Evolutionary conservation across 2,113 vertebrate species (phyloP).

Genomic region (Myodes glareolus): DNA sequence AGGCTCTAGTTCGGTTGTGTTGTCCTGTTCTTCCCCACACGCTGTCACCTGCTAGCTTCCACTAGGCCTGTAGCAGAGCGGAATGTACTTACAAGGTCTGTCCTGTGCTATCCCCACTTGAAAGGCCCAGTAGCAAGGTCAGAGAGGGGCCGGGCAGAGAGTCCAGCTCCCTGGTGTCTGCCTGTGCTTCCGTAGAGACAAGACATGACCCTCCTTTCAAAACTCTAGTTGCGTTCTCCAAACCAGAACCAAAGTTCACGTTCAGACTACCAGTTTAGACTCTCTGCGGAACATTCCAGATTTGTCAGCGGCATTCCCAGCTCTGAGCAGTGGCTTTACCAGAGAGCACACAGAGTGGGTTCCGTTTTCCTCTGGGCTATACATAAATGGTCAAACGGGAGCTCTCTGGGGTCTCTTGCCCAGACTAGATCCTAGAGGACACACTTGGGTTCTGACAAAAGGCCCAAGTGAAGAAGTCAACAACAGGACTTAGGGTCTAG

Average conservation of each 20-base stretch:
- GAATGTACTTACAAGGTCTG: rapidly evolving
- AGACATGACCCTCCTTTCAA: rapidly evolving
- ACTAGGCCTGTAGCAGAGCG: neutral
- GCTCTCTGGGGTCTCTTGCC: neutral
- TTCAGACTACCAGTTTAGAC: rapidly evolving
- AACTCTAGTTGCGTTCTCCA: neutral
- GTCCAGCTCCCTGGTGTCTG: neutral
- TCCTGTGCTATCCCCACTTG: rapidly evolving
- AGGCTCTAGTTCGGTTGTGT: rapidly evolving
- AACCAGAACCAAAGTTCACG: neutral
- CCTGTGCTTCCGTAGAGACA: neutral
- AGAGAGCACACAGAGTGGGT: neutral
- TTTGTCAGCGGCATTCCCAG: neutral
- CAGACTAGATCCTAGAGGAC: neutral
- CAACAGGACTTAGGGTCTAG: neutral
- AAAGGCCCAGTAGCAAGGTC: neutral
- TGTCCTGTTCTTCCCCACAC: neutral
- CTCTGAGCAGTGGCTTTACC: neutral
- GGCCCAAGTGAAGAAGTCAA: neutral
- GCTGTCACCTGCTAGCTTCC: neutral
- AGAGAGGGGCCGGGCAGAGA: rapidly evolving
- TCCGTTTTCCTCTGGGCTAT: neutral
- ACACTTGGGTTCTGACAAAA: neutral
- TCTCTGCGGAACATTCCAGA: no score
- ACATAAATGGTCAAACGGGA: neutral